Percentiles rank a stretch among this genome's conserved stretches.
These are phyloP conservation scores for Gavialis gangeticus DNA, from an alignment of 2,113 vertebrate species.

Conservation along the genomic window DNA sequence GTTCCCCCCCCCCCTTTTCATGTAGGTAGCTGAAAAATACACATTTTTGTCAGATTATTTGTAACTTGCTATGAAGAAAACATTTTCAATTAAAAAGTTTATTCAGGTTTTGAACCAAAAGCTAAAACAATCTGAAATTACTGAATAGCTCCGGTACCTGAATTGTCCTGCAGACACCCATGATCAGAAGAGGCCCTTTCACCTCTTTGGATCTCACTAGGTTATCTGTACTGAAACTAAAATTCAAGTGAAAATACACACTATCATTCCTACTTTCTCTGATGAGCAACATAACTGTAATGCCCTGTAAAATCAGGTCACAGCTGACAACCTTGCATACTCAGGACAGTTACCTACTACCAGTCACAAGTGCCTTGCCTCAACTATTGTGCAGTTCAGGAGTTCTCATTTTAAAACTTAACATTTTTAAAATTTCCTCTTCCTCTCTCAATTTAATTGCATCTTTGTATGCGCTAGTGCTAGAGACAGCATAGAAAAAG, in stretches of 20 bases:
- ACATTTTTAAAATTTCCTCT: constrained; percentile 52
- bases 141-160: constrained; percentile 33
- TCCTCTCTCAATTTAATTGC: constrained; percentile 49
- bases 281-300: not conserved
- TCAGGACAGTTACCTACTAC: constrained; percentile 49
- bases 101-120: constrained; percentile 4
- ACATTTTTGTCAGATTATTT: constrained; percentile 44
- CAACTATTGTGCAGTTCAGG: constrained; percentile 50
- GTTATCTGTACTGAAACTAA: not conserved
- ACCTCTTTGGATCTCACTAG: not conserved
- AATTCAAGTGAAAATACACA: not conserved
- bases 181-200: constrained; percentile 7
- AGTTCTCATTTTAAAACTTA: constrained; percentile 61
- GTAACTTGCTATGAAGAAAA: constrained; percentile 47
- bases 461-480: constrained; percentile 43
- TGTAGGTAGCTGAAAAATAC: constrained; percentile 31
- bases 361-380: constrained; percentile 56
- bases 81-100: constrained; percentile 60
- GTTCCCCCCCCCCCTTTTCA: not conserved
- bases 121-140: constrained; percentile 31
- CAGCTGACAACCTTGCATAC: not conserved
- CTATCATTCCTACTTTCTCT: not conserved
- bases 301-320: not conserved
- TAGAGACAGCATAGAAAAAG: constrained; percentile 48
- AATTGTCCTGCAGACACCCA: constrained; percentile 37